Evolutionary conservation across 2,888 invertebrate genomes (phyloP).

Genomic region (Nowickia ferox): DNA sequence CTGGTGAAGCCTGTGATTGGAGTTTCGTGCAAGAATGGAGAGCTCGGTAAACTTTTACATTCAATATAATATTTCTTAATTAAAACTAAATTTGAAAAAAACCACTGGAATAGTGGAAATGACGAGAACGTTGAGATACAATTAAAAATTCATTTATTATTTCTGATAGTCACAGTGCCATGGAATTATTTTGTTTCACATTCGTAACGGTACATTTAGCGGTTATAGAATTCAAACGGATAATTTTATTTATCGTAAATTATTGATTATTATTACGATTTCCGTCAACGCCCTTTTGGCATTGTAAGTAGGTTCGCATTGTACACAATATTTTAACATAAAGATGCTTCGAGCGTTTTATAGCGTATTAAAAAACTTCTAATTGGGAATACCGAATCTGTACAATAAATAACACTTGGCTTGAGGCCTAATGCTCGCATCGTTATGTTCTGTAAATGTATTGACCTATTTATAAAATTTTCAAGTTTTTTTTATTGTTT

Average conservation of each 20-base stretch:
- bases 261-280: neutral
- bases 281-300: neutral
- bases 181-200: neutral
- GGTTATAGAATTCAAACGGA: neutral
- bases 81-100: no score
- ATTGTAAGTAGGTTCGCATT: neutral
- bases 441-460: neutral
- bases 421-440: neutral
- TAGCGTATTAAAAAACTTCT: neutral
- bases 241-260: neutral
- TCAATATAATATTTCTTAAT: neutral
- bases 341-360: neutral
- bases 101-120: no score
- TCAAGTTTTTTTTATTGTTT: neutral
- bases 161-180: neutral
- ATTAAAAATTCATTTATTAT: no score
- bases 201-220: neutral
- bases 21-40: conserved; percentile 90
- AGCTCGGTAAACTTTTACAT: conserved; percentile 84
- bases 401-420: neutral
- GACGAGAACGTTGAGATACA: no score
- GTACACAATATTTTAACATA: neutral
- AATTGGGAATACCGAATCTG: neutral
- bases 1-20: conserved; percentile 87
- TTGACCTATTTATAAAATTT: conserved; percentile 6